These are phyloP conservation scores for Hecatera dysodea DNA, from an alignment of 2,888 invertebrate species.

Conservation along the genomic window DNA sequence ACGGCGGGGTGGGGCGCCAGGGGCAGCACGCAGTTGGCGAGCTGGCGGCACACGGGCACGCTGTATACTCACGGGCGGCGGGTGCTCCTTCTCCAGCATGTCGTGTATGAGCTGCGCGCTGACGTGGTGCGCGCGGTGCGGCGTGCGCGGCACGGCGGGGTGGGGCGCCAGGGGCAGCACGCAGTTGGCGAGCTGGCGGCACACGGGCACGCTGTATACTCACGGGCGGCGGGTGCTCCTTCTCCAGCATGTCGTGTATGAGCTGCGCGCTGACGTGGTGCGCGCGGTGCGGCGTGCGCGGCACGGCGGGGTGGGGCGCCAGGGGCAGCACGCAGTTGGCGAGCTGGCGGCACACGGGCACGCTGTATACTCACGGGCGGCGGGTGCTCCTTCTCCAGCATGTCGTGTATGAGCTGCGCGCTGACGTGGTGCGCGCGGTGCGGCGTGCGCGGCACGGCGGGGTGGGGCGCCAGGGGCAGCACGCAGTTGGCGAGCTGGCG, in stretches of 20 bases:
- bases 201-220: neutral
- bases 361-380: neutral
- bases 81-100: too few species aligned
- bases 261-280: neutral
- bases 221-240: neutral
- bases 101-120: too few species aligned
- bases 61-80: too few species aligned
- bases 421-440: neutral
- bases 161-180: too few species aligned
- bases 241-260: neutral
- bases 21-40: too few species aligned
- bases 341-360: neutral
- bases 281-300: neutral
- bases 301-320: too few species aligned
- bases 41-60: too few species aligned
- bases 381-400: neutral
- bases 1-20: too few species aligned
- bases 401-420: neutral
- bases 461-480: neutral
- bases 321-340: too few species aligned
- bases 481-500: neutral
- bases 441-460: neutral
- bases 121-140: too few species aligned
- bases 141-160: too few species aligned
- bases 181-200: neutral